phyloP scores from a whole-genome alignment of 2,113 vertebrate genomes.

The Oxygymnocypris stewartii region DNA sequence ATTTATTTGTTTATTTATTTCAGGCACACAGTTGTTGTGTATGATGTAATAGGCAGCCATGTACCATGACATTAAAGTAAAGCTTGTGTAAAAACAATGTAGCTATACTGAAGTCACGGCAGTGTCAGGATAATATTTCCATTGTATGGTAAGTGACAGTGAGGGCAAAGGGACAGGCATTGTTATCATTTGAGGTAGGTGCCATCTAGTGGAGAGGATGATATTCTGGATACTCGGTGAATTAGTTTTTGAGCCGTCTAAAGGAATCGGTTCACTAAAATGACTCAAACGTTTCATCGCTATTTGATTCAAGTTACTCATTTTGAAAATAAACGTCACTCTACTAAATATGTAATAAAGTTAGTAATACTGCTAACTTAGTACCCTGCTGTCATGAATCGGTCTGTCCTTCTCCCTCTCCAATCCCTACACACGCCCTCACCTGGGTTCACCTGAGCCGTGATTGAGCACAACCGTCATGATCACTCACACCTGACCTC shows the following conservation, averaged over 20 bases:
- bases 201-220: constrained; percentile 74
- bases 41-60: not conserved
- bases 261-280: not conserved
- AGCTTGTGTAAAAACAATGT: not conserved
- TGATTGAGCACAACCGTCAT: too few species aligned
- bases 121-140: not conserved
- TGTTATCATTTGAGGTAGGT: constrained; percentile 29
- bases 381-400: too few species aligned
- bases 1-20: not conserved
- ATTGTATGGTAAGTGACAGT: too few species aligned
- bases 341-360: not conserved
- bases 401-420: too few species aligned
- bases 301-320: not conserved
- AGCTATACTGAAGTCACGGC: not conserved
- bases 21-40: not conserved
- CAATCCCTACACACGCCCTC: too few species aligned
- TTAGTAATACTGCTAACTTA: too few species aligned
- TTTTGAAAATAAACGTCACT: not conserved
- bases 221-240: not conserved
- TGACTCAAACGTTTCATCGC: not conserved
- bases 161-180: not conserved
- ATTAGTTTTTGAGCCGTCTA: not conserved
- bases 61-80: not conserved
- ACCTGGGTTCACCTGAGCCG: too few species aligned
- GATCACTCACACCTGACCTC: too few species aligned